Evolutionary conservation across 2,888 invertebrate genomes (phyloP).

Genomic region (Rhamnusium bicolor): DNA sequence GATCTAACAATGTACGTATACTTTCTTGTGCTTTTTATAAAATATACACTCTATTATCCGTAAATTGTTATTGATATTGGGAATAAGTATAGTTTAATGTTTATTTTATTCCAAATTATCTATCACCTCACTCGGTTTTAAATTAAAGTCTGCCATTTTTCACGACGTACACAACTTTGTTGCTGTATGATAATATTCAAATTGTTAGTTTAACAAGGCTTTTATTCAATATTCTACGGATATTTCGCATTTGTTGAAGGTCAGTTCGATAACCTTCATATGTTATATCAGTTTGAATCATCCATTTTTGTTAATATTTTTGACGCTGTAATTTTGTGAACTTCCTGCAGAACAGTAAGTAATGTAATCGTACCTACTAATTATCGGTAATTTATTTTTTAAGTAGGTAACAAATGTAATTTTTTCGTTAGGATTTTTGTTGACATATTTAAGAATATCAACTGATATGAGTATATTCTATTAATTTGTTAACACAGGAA

Average conservation of each 20-base stretch:
- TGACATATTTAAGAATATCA: too few relatives aligned
- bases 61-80: neutral
- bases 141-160: neutral
- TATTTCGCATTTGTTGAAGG: slow-evolving; percentile 58
- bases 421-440: neutral
- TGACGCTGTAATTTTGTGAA: slow-evolving; percentile 24
- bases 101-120: neutral
- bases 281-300: slow-evolving; percentile 32
- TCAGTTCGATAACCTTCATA: slow-evolving; percentile 60
- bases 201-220: slow-evolving; percentile 54
- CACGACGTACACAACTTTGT: neutral
- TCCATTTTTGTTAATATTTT: slow-evolving; percentile 26
- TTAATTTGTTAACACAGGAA: too few relatives aligned
- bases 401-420: neutral
- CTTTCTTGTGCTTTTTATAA: neutral
- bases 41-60: neutral
- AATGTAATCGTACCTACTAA: neutral
- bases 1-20: neutral
- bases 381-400: neutral
- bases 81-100: neutral
- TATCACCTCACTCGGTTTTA: neutral
- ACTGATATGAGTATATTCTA: too few relatives aligned
- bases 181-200: slow-evolving; percentile 58
- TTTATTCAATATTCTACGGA: slow-evolving; percentile 54
- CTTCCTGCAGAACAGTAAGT: slow-evolving; percentile 25